Conservation (phyloP, 2,113 vertebrate species). For the Ophthalmolycus amberensis region DNA sequence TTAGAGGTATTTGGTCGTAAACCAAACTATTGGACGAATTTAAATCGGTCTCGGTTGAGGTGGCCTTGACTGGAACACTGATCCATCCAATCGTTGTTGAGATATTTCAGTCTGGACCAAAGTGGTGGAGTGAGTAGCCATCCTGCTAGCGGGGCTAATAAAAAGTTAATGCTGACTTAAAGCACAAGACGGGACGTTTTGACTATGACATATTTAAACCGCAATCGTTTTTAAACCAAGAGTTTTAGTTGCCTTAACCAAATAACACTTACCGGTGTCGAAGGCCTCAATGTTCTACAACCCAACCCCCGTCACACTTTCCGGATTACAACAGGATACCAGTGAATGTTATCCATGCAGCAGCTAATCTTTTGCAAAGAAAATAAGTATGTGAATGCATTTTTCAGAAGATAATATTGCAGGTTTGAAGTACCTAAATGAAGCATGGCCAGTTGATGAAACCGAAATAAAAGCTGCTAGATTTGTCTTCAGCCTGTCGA, state of each 20-base stretch:
- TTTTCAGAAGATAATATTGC: not conserved
- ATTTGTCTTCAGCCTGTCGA: slow-evolving; percentile 13
- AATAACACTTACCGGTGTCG: not conserved
- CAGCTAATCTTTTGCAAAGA: slow-evolving; percentile 13
- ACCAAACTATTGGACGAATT: not conserved
- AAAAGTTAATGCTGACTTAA: not conserved
- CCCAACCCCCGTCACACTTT: not conserved
- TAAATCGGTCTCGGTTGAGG: not conserved
- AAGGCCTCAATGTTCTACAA: not conserved
- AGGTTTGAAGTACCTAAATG: not conserved
- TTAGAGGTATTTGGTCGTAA: too few relatives aligned
- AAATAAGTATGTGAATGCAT: not conserved
- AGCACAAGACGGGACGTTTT: not conserved
- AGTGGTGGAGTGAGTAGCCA: not conserved
- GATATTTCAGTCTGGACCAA: not conserved
- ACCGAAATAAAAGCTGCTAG: not conserved
- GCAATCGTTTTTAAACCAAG: not conserved
- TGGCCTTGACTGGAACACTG: not conserved
- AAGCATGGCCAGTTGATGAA: slow-evolving; percentile 3
- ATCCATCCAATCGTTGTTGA: not conserved
- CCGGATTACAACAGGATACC: not conserved
- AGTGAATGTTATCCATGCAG: slow-evolving; percentile 2
- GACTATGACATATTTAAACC: not conserved
- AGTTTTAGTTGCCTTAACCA: not conserved
- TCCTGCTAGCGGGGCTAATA: not conserved